Conservation (phyloP, 2,113 vertebrate species). For the Cavia aperea region DNA sequence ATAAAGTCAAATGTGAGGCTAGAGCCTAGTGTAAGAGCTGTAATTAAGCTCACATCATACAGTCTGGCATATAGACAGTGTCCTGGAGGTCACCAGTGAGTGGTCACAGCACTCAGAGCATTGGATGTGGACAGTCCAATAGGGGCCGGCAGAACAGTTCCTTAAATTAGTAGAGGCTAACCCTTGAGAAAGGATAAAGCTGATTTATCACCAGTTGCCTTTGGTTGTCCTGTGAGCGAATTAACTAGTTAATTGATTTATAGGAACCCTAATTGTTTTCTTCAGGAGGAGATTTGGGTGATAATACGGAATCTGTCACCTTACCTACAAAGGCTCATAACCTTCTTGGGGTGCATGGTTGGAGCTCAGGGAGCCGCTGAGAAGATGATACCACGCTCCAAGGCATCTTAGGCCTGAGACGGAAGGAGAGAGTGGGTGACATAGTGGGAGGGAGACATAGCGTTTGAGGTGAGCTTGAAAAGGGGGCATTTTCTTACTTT, state of each 20-base stretch:
- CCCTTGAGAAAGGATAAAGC: not conserved
- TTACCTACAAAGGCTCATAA: not conserved
- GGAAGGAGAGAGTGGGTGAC: not conserved
- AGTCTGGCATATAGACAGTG: not conserved
- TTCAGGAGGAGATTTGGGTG: not conserved
- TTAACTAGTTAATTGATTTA: conserved; percentile 28
- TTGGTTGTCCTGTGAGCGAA: not conserved
- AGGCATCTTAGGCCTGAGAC: not conserved
- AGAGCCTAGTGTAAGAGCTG: not conserved
- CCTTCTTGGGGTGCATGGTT: not conserved
- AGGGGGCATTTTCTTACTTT: not conserved
- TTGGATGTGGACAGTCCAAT: not conserved
- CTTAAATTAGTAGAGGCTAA: not conserved
- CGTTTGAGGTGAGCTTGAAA: not conserved
- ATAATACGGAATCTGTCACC: not conserved
- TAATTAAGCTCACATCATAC: not conserved
- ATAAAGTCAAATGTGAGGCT: not conserved
- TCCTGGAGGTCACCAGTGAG: not conserved
- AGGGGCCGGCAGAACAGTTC: not conserved
- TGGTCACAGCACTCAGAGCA: fast-evolving
- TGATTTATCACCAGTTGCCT: not conserved
- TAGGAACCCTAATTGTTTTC: conserved; percentile 9
- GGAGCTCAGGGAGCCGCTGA: not conserved
- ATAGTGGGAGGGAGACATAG: not conserved
- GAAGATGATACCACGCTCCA: not conserved